phyloP scores from a whole-genome alignment of 2,888 invertebrate genomes.

The Philopedon plagiatum region DNA sequence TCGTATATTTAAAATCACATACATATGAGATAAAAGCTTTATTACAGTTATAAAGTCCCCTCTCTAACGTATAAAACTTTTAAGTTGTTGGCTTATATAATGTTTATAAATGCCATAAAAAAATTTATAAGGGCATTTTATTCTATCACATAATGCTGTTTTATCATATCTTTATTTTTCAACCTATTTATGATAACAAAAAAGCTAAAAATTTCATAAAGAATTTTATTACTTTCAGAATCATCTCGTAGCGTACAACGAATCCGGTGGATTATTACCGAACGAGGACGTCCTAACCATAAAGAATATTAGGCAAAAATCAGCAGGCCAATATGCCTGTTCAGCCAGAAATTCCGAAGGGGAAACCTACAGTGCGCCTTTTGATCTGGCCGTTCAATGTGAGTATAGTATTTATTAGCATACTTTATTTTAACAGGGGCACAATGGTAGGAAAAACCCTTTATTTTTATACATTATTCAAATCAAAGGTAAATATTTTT shows the following conservation, averaged over 20 bases:
- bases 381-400: slow-evolving; percentile 84
- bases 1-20: too few relatives aligned
- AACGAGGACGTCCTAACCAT: slow-evolving; percentile 79
- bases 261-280: slow-evolving; percentile 77
- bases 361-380: slow-evolving; percentile 82
- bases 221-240: slow-evolving; percentile 70
- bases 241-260: slow-evolving; percentile 76
- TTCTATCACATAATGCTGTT: neutral
- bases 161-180: neutral
- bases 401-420: slow-evolving; percentile 69
- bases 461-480: too few relatives aligned
- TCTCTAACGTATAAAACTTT: neutral
- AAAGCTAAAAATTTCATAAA: slow-evolving; percentile 8
- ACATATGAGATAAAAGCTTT: too few relatives aligned
- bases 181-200: neutral
- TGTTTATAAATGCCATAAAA: neutral
- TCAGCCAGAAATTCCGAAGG: slow-evolving; percentile 86
- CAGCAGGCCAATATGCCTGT: slow-evolving; percentile 85
- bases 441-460: too few relatives aligned
- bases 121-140: neutral
- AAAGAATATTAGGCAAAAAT: slow-evolving; percentile 78
- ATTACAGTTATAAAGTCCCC: neutral
- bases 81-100: neutral
- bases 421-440: slow-evolving; percentile 2
- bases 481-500: too few relatives aligned